Base-by-base conservation (phyloP, 2,888 invertebrate genomes). In the Serrognathus titanus region DNA sequence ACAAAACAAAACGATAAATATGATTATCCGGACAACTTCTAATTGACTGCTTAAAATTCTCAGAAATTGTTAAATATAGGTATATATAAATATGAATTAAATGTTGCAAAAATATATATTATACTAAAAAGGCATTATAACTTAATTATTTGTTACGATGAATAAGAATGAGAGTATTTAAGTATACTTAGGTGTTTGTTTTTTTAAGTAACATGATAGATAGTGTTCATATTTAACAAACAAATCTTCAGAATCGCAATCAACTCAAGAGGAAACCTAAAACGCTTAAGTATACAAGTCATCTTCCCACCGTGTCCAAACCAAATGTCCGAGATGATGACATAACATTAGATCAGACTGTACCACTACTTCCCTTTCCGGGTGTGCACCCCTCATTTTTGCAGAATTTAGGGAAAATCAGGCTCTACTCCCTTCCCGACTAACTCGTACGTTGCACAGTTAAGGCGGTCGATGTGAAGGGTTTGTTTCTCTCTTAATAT, bases 381-480 rank as follows among this genome's bases (percentile, higher is more conserved):
- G 70, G 66, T 64, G 57, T 65, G 61, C 71, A 70, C 72, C 73
- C 73, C 72, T 71, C 70, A 69, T 71, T 73, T 72, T 74, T 75
- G 72, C 68, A 63, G 69, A 71, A 72, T 75, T 75, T 73, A 70
- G 71, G 75, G 75, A 72, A 75, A 69, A 73, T 68, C 66, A 67
- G 67, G 65, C 60, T 62, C 60, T 66, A 69, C 69, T 65, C 70
- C 71, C 70, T 69, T 66, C 50, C 50, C 57, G 45, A 51, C 48
- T 20, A 51, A 50, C 51, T 48, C 51, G 43, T 40, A 40, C 40
- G 40, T 12, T 12, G 40, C 40, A 12, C 11, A 39, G 11, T n/a
- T 13, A 43, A 20, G 9, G 43, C 9, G 13, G 9, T 11, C 9
- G 43, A 13, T 43, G 48, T 53, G 53, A 52, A 48, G 58, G 57